phyloP scores from a whole-genome alignment of 2,888 invertebrate genomes.

The Rhamnusium bicolor region DNA sequence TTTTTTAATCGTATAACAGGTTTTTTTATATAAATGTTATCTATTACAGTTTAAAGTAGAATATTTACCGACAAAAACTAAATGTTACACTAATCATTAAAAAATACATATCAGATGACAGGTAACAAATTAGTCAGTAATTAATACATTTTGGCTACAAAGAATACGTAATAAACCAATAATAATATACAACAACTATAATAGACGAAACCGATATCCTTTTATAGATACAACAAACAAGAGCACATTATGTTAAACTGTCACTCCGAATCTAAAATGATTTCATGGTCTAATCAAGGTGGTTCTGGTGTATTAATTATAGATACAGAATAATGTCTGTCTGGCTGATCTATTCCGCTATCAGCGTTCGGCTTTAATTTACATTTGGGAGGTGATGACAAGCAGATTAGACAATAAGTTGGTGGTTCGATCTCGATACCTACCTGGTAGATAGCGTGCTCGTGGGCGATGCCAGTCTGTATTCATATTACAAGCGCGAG shows the following conservation, averaged over 20 bases:
- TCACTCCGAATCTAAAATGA: conserved; percentile 24
- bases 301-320: conserved; percentile 28
- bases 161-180: neutral
- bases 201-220: neutral
- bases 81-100: no score
- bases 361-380: conserved; percentile 32
- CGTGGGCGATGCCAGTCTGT: conserved; percentile 17
- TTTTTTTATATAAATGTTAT: no score
- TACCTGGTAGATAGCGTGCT: conserved; percentile 10
- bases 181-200: neutral
- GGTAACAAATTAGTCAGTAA: neutral
- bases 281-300: conserved; percentile 22
- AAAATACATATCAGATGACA: neutral
- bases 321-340: conserved; percentile 15
- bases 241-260: conserved; percentile 24
- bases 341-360: conserved; percentile 28
- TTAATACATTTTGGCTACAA: neutral
- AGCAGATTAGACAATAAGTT: conserved; percentile 52
- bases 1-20: no score
- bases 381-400: conserved; percentile 48
- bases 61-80: no score
- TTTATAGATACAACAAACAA: conserved; percentile 10
- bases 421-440: conserved; percentile 38
- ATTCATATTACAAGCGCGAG: conserved; percentile 14
- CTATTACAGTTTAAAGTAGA: no score